phyloP scores from a whole-genome alignment of 2,888 invertebrate genomes.

The Pegoplata infirma region DNA sequence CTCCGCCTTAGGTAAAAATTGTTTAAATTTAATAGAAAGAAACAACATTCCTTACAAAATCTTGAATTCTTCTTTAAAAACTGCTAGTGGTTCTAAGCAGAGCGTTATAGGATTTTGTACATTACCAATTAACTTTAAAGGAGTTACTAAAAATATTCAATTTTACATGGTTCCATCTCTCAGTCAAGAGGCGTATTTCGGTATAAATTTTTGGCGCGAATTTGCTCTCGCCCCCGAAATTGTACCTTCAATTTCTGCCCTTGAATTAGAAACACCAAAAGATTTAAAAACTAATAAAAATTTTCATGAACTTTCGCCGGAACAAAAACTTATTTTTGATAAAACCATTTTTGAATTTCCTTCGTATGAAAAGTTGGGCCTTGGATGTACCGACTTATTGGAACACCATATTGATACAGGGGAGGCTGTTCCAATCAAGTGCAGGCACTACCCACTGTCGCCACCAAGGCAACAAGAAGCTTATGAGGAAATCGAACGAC shows the following conservation, averaged over 20 bases:
- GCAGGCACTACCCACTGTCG: not conserved
- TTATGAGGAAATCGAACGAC: not conserved
- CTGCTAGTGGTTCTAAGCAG: not conserved
- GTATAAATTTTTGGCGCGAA: conserved; percentile 10
- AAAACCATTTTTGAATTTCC: conserved; percentile 2
- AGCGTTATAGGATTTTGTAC: not conserved
- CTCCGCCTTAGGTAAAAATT: conserved; percentile 4
- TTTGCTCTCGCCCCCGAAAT: conserved; percentile 1
- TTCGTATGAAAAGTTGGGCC: conserved; percentile 8
- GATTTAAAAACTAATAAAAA: not conserved
- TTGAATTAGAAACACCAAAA: not conserved
- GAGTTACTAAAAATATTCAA: not conserved
- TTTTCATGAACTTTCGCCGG: not conserved
- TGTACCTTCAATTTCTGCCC: not conserved
- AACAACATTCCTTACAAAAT: not conserved
- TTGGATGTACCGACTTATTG: conserved; percentile 9
- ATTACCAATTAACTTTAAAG: not conserved
- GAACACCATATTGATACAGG: not conserved
- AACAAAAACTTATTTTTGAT: not conserved
- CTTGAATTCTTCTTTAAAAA: not conserved
- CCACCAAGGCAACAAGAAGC: not conserved
- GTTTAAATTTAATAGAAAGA: not conserved
- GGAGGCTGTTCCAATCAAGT: conserved; percentile 1
- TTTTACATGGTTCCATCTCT: conserved; percentile 36
- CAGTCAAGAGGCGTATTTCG: not conserved